Evolutionary conservation across 1,140 invertebrate species (phyloP).

Genomic region (Pseudomyrmex gracilis): DNA sequence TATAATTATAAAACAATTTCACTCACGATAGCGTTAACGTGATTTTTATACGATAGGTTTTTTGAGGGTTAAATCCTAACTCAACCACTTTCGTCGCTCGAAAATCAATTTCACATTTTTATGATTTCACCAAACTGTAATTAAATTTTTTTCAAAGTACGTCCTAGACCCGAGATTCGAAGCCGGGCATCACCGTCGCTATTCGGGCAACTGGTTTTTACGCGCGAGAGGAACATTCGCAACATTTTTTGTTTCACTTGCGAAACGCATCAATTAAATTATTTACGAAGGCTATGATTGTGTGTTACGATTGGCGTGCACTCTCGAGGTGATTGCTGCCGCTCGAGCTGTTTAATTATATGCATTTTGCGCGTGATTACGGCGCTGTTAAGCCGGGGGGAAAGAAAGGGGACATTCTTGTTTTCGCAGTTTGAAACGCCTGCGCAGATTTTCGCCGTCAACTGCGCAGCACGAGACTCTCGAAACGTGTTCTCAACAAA

Average conservation of each 20-base stretch:
- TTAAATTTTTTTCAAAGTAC: too few relatives aligned
- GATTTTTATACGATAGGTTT: too few relatives aligned
- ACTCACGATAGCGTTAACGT: too few relatives aligned
- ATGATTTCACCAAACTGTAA: too few relatives aligned
- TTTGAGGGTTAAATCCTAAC: too few relatives aligned
- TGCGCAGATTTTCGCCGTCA: conserved; percentile 22
- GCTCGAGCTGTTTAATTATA: conserved; percentile 12
- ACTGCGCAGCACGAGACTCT: neutral
- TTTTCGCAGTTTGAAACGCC: conserved; percentile 13
- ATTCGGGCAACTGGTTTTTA: too few relatives aligned
- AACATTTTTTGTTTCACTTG: neutral
- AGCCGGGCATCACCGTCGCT: too few relatives aligned
- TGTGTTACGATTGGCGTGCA: neutral
- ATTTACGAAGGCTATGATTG: neutral
- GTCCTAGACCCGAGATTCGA: too few relatives aligned
- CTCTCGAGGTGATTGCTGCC: neutral
- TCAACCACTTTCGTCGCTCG: too few relatives aligned
- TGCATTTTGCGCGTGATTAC: conserved; percentile 1
- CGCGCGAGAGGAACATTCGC: too few relatives aligned
- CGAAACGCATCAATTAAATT: conserved; percentile 36
- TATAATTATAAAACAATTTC: too few relatives aligned
- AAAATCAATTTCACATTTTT: too few relatives aligned
- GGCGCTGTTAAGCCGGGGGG: neutral
- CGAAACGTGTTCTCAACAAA: conserved; percentile 71
- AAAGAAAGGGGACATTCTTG: neutral